Evolutionary conservation across 2,797 vertebrate species (phyloP).

Genomic region (Rousettus madagascariensis): DNA sequence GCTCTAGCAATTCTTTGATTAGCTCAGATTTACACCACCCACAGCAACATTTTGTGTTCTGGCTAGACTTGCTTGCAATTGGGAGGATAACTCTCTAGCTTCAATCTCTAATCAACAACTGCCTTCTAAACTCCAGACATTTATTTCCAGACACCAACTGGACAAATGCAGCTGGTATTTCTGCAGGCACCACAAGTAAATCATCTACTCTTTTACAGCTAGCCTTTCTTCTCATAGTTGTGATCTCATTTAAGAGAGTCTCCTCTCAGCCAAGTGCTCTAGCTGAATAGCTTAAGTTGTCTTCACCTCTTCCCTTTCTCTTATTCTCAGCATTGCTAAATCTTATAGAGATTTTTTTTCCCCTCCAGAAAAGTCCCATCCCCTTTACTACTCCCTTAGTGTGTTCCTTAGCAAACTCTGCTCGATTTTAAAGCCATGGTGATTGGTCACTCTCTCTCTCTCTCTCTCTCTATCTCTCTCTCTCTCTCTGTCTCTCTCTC

Average conservation of each 20-base stretch:
- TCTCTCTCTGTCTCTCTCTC: too few species aligned
- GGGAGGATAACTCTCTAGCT: not conserved
- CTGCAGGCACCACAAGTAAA: not conserved
- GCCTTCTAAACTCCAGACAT: not conserved
- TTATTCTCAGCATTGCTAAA: not conserved
- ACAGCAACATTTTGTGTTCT: not conserved
- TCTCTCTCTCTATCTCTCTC: not conserved
- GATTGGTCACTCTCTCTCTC: not conserved
- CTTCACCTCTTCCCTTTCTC: not conserved
- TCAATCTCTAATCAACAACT: not conserved
- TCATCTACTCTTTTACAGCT: fast-evolving
- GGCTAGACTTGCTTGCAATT: not conserved
- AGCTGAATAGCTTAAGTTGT: not conserved
- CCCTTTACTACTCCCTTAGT: not conserved
- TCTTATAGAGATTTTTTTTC: not conserved
- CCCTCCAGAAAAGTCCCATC: not conserved
- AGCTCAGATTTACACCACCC: not conserved
- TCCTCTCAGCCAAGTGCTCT: not conserved
- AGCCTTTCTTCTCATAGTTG: not conserved
- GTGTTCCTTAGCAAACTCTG: not conserved
- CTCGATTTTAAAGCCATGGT: not conserved
- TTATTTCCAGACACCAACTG: not conserved
- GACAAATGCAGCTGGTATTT: not conserved
- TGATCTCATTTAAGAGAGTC: not conserved
- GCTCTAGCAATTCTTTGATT: not conserved